Conservation (phyloP, 2,888 invertebrate genomes). For the Cremastinae sp. region DNA sequence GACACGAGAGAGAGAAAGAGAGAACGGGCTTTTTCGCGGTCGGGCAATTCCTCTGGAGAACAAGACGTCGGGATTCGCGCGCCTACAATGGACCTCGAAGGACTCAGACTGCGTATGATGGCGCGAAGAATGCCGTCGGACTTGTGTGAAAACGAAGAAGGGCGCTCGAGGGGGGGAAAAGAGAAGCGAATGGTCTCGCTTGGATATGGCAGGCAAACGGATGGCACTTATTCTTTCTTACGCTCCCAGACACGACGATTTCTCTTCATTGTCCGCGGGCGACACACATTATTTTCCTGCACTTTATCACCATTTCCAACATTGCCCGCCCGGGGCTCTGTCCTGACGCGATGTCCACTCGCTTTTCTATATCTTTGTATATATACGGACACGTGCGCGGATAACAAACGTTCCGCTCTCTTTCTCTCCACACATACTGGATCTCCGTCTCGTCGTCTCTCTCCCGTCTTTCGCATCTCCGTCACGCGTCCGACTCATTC, state of each 20-base stretch:
- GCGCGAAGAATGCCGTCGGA: constrained; percentile 25
- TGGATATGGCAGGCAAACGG: constrained; percentile 55
- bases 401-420: not conserved
- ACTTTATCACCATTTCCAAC: constrained; percentile 72
- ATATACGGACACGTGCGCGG: not conserved
- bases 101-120: constrained; percentile 24
- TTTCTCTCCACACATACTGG: constrained; percentile 25
- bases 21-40: not conserved
- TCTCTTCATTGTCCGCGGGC: constrained; percentile 70
- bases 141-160: constrained; percentile 39
- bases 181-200: constrained; percentile 30
- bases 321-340: constrained; percentile 41
- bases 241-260: constrained; percentile 66
- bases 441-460: constrained; percentile 24
- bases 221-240: constrained; percentile 65
- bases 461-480: constrained; percentile 27
- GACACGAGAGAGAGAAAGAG: too few relatives aligned
- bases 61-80: constrained; percentile 8
- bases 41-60: constrained; percentile 19
- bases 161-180: constrained; percentile 9
- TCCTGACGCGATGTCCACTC: constrained; percentile 48
- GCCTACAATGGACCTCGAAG: constrained; percentile 30
- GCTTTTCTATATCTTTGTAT: constrained; percentile 7
- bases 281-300: constrained; percentile 71
- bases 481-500: constrained; percentile 6